Conservation (phyloP, 1,140 invertebrate genomes). For the Homarus americanus region DNA sequence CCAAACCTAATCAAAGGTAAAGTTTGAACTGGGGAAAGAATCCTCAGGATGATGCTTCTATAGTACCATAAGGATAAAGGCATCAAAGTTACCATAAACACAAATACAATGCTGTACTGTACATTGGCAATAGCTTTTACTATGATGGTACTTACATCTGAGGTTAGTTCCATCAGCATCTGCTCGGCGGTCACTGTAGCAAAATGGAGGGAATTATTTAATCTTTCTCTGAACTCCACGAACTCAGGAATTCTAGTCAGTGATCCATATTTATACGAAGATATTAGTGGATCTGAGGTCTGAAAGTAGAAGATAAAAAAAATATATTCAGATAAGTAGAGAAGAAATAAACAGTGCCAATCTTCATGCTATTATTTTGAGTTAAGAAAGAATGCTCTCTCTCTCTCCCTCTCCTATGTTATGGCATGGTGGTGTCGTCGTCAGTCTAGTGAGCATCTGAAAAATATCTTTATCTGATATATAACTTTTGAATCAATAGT, state of each 20-base stretch:
- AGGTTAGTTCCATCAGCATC: conserved; percentile 87
- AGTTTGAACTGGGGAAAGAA: too few relatives aligned
- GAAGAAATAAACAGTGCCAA: not conserved
- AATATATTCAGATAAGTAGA: not conserved
- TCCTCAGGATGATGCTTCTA: too few relatives aligned
- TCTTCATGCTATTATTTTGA: too few relatives aligned
- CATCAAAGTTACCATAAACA: not conserved
- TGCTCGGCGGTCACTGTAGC: conserved; percentile 87
- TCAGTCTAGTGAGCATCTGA: too few relatives aligned
- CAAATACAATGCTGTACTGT: conserved; percentile 53
- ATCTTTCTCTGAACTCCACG: conserved; percentile 88
- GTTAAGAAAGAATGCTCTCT: too few relatives aligned
- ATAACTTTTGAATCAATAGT: too few relatives aligned
- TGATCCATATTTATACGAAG: conserved; percentile 95
- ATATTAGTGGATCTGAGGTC: conserved; percentile 94
- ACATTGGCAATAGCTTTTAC: too few relatives aligned
- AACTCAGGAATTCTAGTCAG: conserved; percentile 95
- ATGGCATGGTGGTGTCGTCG: too few relatives aligned
- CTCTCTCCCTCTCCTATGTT: too few relatives aligned
- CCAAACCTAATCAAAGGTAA: too few relatives aligned
- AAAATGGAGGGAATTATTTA: conserved; percentile 91
- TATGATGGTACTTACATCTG: conserved; percentile 77
- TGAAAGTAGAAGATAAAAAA: conserved; percentile 78
- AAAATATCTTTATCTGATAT: too few relatives aligned
- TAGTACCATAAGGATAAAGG: too few relatives aligned